A percentile compares a stretch with the other conserved stretches of the same genome.
These are phyloP conservation scores for Trichosurus vulpecula DNA, from an alignment of 2,797 vertebrate species.

Conservation along the genomic window DNA sequence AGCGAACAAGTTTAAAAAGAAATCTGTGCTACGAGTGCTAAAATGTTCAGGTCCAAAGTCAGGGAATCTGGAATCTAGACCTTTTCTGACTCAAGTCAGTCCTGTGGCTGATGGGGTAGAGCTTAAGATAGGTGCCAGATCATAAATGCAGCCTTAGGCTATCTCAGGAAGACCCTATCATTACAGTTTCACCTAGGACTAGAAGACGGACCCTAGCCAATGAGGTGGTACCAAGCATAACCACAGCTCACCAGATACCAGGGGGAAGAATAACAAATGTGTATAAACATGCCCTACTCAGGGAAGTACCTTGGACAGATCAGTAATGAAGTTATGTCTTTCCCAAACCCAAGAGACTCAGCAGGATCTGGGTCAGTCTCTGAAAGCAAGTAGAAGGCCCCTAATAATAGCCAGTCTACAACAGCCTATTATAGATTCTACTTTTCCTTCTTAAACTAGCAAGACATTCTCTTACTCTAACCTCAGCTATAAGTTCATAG, in stretches of 20 bases:
- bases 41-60: background rate
- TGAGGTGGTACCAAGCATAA: background rate
- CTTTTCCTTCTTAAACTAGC: background rate
- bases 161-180: background rate
- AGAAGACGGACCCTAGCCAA: background rate
- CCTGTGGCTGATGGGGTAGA: background rate
- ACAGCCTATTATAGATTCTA: background rate
- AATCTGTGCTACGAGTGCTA: background rate
- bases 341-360: background rate
- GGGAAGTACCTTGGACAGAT: background rate
- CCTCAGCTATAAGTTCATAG: background rate
- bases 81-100: background rate
- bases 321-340: background rate
- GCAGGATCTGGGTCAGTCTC: background rate
- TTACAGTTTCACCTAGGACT: background rate
- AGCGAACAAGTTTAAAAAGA: background rate
- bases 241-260: background rate
- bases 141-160: background rate
- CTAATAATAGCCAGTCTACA: background rate
- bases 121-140: background rate
- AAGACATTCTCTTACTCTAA: background rate
- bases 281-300: background rate
- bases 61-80: background rate
- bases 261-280: background rate
- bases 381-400: background rate